These are phyloP conservation scores for Drosophila longiperda DNA, from an alignment of 2,888 invertebrate genomes.

Conservation along the genomic window DNA sequence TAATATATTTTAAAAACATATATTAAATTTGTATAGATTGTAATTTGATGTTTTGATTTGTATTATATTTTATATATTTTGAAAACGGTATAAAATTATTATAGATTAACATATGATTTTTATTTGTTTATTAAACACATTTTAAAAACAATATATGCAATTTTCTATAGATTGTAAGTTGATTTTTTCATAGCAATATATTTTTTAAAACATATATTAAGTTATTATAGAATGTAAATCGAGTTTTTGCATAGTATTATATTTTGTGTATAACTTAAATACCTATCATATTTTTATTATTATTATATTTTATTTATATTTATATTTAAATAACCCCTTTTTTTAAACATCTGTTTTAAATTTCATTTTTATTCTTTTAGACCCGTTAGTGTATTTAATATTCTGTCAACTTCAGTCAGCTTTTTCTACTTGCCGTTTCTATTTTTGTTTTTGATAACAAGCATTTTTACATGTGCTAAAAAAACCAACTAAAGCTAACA, in stretches of 20 bases:
- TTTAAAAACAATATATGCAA: too few species aligned
- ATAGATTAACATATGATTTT: too few species aligned
- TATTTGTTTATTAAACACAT: too few species aligned
- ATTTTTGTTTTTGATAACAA: slow-evolving; percentile 62
- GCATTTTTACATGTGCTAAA: slow-evolving; percentile 80
- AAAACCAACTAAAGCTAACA: slow-evolving; percentile 50
- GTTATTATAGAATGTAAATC: too few species aligned
- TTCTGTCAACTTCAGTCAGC: background rate
- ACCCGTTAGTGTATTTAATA: slow-evolving; percentile 2
- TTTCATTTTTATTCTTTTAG: background rate
- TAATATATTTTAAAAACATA: too few species aligned
- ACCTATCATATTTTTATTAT: background rate
- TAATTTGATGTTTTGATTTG: background rate
- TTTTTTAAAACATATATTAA: too few species aligned
- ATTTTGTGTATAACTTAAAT: background rate
- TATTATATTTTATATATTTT: too few species aligned
- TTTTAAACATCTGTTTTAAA: background rate
- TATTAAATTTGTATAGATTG: rapidly evolving
- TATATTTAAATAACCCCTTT: background rate
- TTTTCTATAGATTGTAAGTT: too few species aligned
- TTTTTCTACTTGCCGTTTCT: background rate
- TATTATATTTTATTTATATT: too few species aligned
- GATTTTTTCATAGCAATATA: too few species aligned
- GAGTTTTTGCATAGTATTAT: too few species aligned
- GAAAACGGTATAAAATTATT: background rate